These are phyloP conservation scores for Girardia tigrina DNA, from an alignment of 2,888 invertebrate species.

Conservation along the genomic window DNA sequence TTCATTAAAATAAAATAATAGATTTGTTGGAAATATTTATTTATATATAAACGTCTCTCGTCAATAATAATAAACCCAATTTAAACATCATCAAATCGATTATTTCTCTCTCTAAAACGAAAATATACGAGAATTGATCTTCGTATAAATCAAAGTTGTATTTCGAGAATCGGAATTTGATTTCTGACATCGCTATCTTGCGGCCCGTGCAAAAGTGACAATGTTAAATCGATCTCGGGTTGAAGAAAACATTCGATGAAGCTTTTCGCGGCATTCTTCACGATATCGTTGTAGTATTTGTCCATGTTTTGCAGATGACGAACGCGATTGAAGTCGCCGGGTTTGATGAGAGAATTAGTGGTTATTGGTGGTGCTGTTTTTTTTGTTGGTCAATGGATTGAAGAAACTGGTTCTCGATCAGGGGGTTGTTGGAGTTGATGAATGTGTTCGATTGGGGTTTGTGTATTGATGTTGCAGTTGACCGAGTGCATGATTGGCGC, in stretches of 20 bases:
- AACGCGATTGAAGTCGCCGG: not conserved
- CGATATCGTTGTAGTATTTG: conserved; percentile 4
- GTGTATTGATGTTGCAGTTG: too few species aligned
- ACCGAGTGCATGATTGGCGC: too few species aligned
- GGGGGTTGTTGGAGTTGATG: not conserved
- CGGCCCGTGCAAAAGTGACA: not conserved
- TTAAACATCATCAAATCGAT: too few species aligned
- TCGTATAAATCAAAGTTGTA: conserved; percentile 19
- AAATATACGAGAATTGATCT: conserved; percentile 1
- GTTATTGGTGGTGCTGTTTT: too few species aligned
- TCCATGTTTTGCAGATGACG: conserved; percentile 4
- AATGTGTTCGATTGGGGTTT: not conserved
- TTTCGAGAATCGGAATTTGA: conserved; percentile 4
- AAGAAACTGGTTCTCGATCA: not conserved
- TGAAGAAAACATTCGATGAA: not conserved
- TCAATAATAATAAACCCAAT: too few species aligned
- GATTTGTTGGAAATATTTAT: too few species aligned
- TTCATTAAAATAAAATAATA: too few species aligned
- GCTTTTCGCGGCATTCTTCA: not conserved
- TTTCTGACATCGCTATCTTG: not conserved
- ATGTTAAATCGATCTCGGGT: not conserved
- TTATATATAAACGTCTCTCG: too few species aligned
- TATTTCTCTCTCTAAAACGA: too few species aligned
- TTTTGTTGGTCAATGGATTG: too few species aligned
- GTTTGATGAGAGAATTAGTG: too few species aligned